Conservation (phyloP, 64 coral and sea anemone genomes). For the Montipora capricornis region DNA sequence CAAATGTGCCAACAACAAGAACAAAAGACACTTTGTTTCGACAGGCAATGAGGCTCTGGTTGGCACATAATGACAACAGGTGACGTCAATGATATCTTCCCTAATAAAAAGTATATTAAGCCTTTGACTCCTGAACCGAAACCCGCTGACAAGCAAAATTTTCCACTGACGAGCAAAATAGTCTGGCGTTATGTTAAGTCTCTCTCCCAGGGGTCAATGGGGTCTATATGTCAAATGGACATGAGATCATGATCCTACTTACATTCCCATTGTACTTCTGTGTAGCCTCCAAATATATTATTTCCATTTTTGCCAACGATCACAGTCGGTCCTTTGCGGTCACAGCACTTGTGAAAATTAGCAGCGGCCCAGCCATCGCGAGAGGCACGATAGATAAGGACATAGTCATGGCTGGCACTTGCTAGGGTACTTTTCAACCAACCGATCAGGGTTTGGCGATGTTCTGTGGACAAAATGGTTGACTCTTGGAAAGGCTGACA, state of each 20-base stretch:
- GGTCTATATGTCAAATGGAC: constrained; percentile 6
- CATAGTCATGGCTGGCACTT: background rate
- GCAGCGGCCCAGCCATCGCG: background rate
- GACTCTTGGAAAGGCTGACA: background rate
- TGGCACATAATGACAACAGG: too few relatives aligned
- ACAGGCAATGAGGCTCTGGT: too few relatives aligned
- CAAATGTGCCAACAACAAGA: too few relatives aligned
- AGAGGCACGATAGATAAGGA: background rate
- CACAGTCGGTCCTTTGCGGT: constrained; percentile 59
- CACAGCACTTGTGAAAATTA: constrained; percentile 50
- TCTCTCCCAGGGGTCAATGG: too few relatives aligned
- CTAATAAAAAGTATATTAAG: too few relatives aligned
- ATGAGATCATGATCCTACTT: background rate
- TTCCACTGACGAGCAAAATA: too few relatives aligned
- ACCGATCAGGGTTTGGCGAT: background rate
- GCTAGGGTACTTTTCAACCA: background rate
- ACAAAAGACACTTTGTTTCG: too few relatives aligned
- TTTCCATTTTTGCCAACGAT: constrained; percentile 59
- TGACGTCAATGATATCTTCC: too few relatives aligned
- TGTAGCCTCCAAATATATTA: constrained; percentile 71
- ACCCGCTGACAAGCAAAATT: too few relatives aligned
- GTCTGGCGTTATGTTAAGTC: too few relatives aligned
- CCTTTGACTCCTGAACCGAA: too few relatives aligned
- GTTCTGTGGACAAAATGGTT: background rate
- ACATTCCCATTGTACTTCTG: constrained; percentile 15